These are phyloP conservation scores for Nymphalis polychloros DNA, from an alignment of 2,888 invertebrate species.

Conservation along the genomic window DNA sequence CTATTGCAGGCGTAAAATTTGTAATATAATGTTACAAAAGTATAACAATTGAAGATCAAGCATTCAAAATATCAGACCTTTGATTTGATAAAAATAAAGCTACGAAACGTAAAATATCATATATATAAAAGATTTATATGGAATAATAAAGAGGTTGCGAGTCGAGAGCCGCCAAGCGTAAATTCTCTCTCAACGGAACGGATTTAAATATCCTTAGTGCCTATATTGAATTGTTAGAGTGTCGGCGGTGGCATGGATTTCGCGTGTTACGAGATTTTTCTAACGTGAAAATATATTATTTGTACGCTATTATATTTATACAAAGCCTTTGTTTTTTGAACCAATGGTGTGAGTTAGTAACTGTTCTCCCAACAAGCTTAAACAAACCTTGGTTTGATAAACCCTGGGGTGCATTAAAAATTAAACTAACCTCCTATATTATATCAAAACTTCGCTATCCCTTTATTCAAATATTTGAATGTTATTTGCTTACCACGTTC, in stretches of 20 bases:
- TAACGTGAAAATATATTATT: slow-evolving; percentile 2
- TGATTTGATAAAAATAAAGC: neutral
- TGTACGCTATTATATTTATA: neutral
- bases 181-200: slow-evolving; percentile 11
- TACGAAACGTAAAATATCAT: neutral
- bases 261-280: slow-evolving; percentile 7
- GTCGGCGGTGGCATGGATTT: slow-evolving; percentile 8
- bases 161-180: slow-evolving; percentile 10
- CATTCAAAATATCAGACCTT: neutral
- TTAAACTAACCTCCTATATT: too few species aligned
- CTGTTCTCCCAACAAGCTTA: neutral
- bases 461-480: too few species aligned
- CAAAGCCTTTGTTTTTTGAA: neutral
- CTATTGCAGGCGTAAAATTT: too few species aligned
- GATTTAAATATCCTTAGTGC: slow-evolving; percentile 22
- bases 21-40: too few species aligned
- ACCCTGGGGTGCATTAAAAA: too few species aligned
- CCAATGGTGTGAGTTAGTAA: too few species aligned
- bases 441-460: too few species aligned
- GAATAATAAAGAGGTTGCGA: slow-evolving; percentile 2
- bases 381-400: too few species aligned
- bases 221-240: slow-evolving; percentile 18
- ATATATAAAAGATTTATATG: slow-evolving; percentile 6
- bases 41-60: too few species aligned
- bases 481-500: too few species aligned